Base-by-base conservation (phyloP, 53 echinoderm and acorn worm species). In the Paracentrotus lividus region DNA sequence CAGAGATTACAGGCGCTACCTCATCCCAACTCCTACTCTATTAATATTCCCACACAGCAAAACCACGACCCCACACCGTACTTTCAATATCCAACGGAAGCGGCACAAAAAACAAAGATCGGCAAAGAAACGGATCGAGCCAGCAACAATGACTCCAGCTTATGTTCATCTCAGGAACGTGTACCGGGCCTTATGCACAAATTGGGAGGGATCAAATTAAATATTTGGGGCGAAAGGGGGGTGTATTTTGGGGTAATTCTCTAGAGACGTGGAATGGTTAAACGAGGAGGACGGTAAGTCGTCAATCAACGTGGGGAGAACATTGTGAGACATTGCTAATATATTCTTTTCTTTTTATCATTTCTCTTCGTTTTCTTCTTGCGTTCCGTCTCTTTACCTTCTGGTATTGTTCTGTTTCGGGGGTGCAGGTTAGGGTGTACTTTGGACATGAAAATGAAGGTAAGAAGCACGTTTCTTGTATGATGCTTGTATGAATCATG, bases 121-220 rank as follows among this genome's bases (percentile, higher is more conserved):
- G n/a, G 27, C 44, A 40, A 36, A 38, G 38, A 72, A 81, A 81
- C 47, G 20, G 24, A 42, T 2, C 67, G 9, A 67, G 10, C 67
- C 32, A 33, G 67, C 67, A 4, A 67, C 67, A 67, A 67, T 67
- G 67, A 9, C 33, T 4, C 0, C 8, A 21, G 23, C 76, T 76
- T 14, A 69, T 2, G 32, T 69, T 16, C 23, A 77, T 77, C 5
- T 77, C 77, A 42, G 0, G 6, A 45, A 81, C 81, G 47, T 45
- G 81, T 81, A 81, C 49, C 4, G 8, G 81, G 26, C 47, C 81
- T 81, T 81, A 81, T 36, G n/a, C 49, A 3, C 47, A 81, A 81
- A 81, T 45, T 81, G 81, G 81, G 81, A 81, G 81, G 81, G 47
- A 81, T 81, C 81, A 81, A 81, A 81, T 47, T n/a, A 81, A 81